Evolutionary conservation across 2,113 vertebrate genomes (phyloP).

Genomic region (Sapayoa aenigma): DNA sequence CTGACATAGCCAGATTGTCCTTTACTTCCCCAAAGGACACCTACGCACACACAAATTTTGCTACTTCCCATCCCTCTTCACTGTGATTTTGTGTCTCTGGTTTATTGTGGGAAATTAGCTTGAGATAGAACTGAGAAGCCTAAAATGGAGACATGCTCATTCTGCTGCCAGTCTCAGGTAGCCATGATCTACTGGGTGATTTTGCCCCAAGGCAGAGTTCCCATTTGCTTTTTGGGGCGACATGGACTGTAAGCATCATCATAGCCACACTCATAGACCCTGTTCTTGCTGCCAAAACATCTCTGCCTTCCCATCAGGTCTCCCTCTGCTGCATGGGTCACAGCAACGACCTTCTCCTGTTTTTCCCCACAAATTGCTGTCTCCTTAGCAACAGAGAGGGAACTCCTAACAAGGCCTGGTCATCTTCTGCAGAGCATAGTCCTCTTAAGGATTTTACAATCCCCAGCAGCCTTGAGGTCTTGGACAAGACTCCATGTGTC

Average conservation of each 20-base stretch:
- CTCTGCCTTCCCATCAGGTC: not conserved
- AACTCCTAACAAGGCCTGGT: not conserved
- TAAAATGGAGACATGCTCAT: not conserved
- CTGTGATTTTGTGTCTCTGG: not conserved
- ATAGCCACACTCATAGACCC: not conserved
- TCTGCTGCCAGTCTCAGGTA: not conserved
- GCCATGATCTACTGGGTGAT: not conserved
- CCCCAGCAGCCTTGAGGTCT: not conserved
- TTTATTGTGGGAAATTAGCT: not conserved
- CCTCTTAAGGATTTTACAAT: not conserved
- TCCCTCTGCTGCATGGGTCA: not conserved
- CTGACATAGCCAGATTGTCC: not conserved
- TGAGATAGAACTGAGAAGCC: not conserved
- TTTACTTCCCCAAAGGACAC: not conserved
- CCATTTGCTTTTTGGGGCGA: not conserved
- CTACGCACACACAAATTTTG: not conserved
- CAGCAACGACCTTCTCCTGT: not conserved
- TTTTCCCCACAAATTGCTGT: not conserved
- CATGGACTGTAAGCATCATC: not conserved
- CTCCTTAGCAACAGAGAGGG: not conserved
- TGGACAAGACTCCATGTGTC: fast-evolving
- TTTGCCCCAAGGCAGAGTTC: not conserved
- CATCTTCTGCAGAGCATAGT: not conserved
- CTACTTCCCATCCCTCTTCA: not conserved
- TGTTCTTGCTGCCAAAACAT: not conserved